A percentile compares a stretch with the other conserved stretches of the same genome.
Evolutionary conservation across 1,140 invertebrate genomes (phyloP).

Genomic region (Nasonia longicornis): DNA sequence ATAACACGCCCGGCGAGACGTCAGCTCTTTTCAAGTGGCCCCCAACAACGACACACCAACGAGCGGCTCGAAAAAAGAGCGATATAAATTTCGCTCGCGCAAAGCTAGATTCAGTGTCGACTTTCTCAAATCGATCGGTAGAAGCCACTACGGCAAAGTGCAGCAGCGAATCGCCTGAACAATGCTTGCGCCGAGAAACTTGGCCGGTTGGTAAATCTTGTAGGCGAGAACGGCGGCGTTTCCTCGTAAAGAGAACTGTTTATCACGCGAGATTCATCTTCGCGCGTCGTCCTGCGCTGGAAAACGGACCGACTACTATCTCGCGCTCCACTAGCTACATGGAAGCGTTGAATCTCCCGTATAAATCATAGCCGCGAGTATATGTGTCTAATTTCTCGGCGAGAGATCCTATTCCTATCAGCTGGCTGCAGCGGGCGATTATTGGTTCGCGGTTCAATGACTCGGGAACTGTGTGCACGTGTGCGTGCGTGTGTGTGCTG

Average conservation of each 20-base stretch:
- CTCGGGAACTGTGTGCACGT: not conserved
- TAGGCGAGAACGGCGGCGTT: not conserved
- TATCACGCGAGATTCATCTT: conserved; percentile 33
- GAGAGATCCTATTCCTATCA: not conserved
- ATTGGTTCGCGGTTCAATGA: not conserved
- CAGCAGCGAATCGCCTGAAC: not conserved
- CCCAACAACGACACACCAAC: not conserved
- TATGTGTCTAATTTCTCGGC: not conserved
- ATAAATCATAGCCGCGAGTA: not conserved
- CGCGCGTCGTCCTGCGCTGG: no score
- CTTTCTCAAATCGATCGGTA: conserved; percentile 4
- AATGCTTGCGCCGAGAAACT: not conserved
- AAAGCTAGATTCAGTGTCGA: not conserved
- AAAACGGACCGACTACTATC: not conserved
- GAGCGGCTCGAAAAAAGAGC: not conserved
- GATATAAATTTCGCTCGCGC: not conserved
- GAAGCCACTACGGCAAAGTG: not conserved
- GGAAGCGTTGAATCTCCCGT: not conserved
- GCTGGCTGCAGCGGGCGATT: no score
- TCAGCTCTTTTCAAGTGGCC: no score
- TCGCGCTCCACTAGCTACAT: not conserved
- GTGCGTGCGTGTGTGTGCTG: not conserved
- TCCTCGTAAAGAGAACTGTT: not conserved
- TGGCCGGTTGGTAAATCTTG: conserved; percentile 16
- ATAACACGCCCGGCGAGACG: not conserved